Evolutionary conservation across 92 coral and sea anemone genomes (phyloP).

Genomic region (Bergia puertoricense): DNA sequence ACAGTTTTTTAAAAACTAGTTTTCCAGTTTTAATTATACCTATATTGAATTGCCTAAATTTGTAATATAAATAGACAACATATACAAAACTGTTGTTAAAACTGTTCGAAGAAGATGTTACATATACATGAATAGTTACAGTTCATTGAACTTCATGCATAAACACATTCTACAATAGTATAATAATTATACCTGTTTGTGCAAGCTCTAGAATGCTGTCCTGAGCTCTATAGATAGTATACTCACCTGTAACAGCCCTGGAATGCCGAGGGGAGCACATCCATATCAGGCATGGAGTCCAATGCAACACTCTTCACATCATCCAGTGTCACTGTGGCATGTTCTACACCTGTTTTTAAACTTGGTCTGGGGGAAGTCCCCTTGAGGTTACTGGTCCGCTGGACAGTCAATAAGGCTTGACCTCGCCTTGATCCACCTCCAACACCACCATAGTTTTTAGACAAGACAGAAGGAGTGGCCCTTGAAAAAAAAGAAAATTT

Average conservation of each 20-base stretch:
- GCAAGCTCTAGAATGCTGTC: too few relatives aligned
- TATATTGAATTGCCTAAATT: too few relatives aligned
- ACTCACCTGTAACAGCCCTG: slow-evolving; percentile 80
- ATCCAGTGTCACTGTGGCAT: slow-evolving; percentile 77
- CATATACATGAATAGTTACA: too few relatives aligned
- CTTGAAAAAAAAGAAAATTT: slow-evolving; percentile 40
- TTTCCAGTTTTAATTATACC: too few relatives aligned
- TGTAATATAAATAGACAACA: too few relatives aligned
- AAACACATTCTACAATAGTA: too few relatives aligned
- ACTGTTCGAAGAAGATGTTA: too few relatives aligned
- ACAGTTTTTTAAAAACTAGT: too few relatives aligned
- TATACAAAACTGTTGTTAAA: too few relatives aligned
- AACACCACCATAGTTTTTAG: slow-evolving; percentile 76
- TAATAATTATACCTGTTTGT: too few relatives aligned
- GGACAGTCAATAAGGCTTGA: slow-evolving; percentile 59
- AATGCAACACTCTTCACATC: slow-evolving; percentile 94
- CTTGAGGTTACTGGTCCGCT: slow-evolving; percentile 69
- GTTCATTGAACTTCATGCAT: too few relatives aligned
- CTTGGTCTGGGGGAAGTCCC: slow-evolving; percentile 92
- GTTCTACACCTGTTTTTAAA: slow-evolving; percentile 73
- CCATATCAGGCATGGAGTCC: slow-evolving; percentile 82
- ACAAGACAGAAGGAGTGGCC: slow-evolving; percentile 85
- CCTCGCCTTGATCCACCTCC: slow-evolving; percentile 74
- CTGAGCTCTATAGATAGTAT: too few relatives aligned
- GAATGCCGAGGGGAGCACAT: slow-evolving; percentile 72